These are phyloP conservation scores for Ptyas mucosa DNA, from an alignment of 2,113 vertebrate genomes.

Conservation along the genomic window DNA sequence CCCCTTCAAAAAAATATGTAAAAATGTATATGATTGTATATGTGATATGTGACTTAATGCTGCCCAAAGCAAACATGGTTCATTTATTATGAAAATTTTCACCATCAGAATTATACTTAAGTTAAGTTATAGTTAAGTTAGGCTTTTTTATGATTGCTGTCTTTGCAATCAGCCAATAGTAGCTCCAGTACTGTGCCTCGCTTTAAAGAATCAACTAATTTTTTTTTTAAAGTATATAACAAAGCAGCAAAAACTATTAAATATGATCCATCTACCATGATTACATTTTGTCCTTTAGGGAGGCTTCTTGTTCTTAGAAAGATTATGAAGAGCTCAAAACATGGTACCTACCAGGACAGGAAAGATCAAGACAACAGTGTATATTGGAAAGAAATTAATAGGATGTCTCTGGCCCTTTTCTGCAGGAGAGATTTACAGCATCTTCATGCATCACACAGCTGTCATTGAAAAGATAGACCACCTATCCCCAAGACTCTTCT, in stretches of 20 bases:
- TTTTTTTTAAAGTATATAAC: not conserved
- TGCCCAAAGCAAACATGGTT: slow-evolving; percentile 34
- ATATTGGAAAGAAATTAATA: not conserved
- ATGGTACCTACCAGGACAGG: not conserved
- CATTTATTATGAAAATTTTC: slow-evolving; percentile 37
- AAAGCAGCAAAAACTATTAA: slow-evolving; percentile 2
- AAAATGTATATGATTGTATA: not conserved
- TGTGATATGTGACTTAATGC: not conserved
- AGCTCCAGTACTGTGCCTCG: not conserved
- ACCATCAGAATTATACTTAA: too few relatives aligned
- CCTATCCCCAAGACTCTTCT: not conserved
- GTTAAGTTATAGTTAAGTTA: too few relatives aligned
- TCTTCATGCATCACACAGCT: not conserved
- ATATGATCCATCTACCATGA: not conserved
- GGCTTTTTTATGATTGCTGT: slow-evolving; percentile 19
- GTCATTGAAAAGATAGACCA: not conserved
- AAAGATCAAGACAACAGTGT: not conserved
- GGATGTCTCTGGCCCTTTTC: not conserved
- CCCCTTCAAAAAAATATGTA: not conserved
- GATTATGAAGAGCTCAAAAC: not conserved
- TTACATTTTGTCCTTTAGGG: slow-evolving; percentile 6
- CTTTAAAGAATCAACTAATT: slow-evolving; percentile 16
- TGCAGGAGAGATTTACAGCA: not conserved
- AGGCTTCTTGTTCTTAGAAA: not conserved
- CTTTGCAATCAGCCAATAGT: slow-evolving; percentile 30